A percentile compares a stretch with the other conserved stretches of the same genome.
These are phyloP conservation scores for Holacanthella duospinosa DNA, from an alignment of 2,888 invertebrate species.

Conservation along the genomic window DNA sequence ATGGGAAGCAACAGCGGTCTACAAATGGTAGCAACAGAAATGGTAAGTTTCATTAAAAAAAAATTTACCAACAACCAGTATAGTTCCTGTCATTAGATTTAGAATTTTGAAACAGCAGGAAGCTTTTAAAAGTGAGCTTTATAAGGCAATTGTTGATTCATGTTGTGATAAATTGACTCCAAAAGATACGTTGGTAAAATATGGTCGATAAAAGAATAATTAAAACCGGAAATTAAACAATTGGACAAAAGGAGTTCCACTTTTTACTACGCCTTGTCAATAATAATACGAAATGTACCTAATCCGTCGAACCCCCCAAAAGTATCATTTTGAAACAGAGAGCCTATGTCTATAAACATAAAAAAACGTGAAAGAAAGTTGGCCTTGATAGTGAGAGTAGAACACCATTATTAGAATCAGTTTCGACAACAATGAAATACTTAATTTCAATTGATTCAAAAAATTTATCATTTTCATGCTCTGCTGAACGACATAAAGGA, in stretches of 20 bases:
- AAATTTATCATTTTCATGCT: not conserved
- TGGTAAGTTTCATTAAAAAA: no score
- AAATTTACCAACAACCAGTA: no score
- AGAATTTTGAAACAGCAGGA: no score
- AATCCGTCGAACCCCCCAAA: no score
- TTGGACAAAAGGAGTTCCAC: not conserved
- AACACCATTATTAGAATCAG: not conserved
- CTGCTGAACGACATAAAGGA: not conserved
- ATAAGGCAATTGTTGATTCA: no score
- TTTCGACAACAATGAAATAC: not conserved
- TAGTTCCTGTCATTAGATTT: no score
- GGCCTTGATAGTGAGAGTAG: not conserved
- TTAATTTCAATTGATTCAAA: not conserved
- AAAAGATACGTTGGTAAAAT: no score
- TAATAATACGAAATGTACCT: no score
- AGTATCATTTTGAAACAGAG: no score
- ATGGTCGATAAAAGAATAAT: no score
- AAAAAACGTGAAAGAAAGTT: not conserved
- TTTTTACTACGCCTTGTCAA: not conserved
- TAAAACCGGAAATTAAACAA: constrained; percentile 1
- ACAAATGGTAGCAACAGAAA: not conserved
- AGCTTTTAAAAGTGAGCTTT: no score
- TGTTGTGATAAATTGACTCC: no score
- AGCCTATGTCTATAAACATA: not conserved
- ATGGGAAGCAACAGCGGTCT: not conserved